Base-by-base conservation (phyloP, 2,888 invertebrate species). In the Apamea anceps region DNA sequence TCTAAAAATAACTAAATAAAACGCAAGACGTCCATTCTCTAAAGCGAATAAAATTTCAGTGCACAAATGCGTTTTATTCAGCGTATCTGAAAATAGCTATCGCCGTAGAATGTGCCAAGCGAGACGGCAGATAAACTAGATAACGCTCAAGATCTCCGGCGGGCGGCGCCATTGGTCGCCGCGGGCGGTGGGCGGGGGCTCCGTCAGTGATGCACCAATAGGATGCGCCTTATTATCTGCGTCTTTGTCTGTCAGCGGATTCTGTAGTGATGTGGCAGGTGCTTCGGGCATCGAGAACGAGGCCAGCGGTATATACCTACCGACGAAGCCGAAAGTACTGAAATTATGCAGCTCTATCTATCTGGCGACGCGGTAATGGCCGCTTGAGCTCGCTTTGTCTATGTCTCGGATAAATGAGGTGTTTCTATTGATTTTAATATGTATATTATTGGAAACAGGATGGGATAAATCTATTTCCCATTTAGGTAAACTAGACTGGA, bases 131-230 rank as follows among this genome's bases (percentile, higher is more conserved):
- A 96, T 95, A 96, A 83, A 96, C 95, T 95, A 97, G 97, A 97
- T 96, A 96, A 97, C 94, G 96, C 92, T 95, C 97, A 97, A 96
- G 97, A 97, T 97, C 97, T 97, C 96, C 97, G 96, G 93, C 94
- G 94, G 92, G 89, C 90, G 90, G 86, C 85, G 93, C 88, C 92
- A 96, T 96, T 96, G 96, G 96, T 82, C 92, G 93, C 88, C 91
- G 93, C 88, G 88, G 90, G 87, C 88, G 90, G 92, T 91, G 94
- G 97, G 97, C 97, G 97, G 95, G 95, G 95, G 95, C 95, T 91
- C 91, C 94, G 92, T 94, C 91, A 92, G 95, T 97, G 97, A 97
- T 97, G 97, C 97, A 97, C 97, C 97, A 97, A 97, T 97, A 96
- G 96, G 97, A 97, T 97, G 96, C 91, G 93, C 96, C 94, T 93